Base-by-base conservation (phyloP, 2,797 vertebrate genomes). In the Lates japonicus region DNA sequence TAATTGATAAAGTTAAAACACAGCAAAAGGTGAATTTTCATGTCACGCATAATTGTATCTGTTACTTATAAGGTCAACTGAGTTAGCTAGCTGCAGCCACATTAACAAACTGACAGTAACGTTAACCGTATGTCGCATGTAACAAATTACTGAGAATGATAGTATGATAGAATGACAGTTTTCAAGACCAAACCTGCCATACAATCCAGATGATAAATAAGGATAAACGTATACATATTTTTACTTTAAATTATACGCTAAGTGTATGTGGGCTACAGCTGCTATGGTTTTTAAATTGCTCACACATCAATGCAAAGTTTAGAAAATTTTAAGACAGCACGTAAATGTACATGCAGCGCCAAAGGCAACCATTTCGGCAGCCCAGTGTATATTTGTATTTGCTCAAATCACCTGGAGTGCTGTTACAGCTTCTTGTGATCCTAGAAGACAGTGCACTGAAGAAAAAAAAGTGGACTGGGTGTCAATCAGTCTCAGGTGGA, bases 401-500 rank as follows among this genome's bases (percentile, higher is more conserved):
- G 42, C 8, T 65, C 10, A 51, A 39, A 54, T 62, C 22, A 41
- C 76, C 78, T 64, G 39, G 14, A 64, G 83, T 73, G 80, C 84
- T 83, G 57, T 70, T 51, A 76, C 51, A 37, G 75, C 73, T 59
- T 46, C 41, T 9, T 46, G 80, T 59, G 62, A 79, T 82, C 60
- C 78, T 19, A 48, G 63, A 74, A n/a, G 68, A 63, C 74, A 72
- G 80, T 64, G 70, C 48, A 67, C 70, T 41, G 77, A 29, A 29
- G 25, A 29, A 29, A 29, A 29, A 29, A 29, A 29, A 29, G 25
- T 64, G 70, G 52, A 67, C 70, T 41, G 77, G 61, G 79, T 54
- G 68, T 82, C 72, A 79, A 62, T 72, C 76, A 77, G 86, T 35
- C 68, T 87, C 85, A 73, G 78, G 84, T 84, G 76, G 65, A 85